Evolutionary conservation across 2,888 invertebrate species (phyloP).

Genomic region (Psylliodes chrysocephalus): DNA sequence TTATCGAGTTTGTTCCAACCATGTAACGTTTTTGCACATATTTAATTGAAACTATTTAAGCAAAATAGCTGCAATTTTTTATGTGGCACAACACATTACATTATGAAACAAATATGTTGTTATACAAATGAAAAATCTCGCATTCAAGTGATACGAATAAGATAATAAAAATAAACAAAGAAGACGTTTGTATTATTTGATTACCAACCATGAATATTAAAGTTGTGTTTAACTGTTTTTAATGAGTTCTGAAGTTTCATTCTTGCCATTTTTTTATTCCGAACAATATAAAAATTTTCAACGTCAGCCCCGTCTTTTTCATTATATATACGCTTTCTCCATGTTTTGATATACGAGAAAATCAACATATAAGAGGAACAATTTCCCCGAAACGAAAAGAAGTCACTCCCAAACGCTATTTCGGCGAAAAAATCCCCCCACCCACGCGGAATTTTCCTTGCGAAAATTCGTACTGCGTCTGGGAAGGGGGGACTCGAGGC

Average conservation of each 20-base stretch:
- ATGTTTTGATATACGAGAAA: constrained; percentile 18
- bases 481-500: no score
- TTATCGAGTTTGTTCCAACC: no score
- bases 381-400: constrained; percentile 19
- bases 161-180: not conserved
- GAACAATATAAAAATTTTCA: constrained; percentile 24
- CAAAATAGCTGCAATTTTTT: no score
- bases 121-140: no score
- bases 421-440: constrained; percentile 21
- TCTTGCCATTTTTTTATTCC: not conserved
- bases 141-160: no score
- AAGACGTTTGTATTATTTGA: not conserved
- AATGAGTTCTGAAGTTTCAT: not conserved
- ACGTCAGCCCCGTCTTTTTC: constrained; percentile 19
- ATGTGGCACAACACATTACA: no score
- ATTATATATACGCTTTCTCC: constrained; percentile 2
- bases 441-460: constrained; percentile 28
- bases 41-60: no score
- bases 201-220: not conserved
- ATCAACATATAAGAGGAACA: constrained; percentile 22
- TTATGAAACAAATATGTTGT: no score
- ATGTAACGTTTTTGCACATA: no score
- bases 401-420: constrained; percentile 30
- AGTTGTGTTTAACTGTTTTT: not conserved
- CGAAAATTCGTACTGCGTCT: constrained; percentile 35